A percentile compares a stretch with the other conserved stretches of the same genome.
Conservation (phyloP, 2,797 vertebrate genomes). For the Chromis chromis region DNA sequence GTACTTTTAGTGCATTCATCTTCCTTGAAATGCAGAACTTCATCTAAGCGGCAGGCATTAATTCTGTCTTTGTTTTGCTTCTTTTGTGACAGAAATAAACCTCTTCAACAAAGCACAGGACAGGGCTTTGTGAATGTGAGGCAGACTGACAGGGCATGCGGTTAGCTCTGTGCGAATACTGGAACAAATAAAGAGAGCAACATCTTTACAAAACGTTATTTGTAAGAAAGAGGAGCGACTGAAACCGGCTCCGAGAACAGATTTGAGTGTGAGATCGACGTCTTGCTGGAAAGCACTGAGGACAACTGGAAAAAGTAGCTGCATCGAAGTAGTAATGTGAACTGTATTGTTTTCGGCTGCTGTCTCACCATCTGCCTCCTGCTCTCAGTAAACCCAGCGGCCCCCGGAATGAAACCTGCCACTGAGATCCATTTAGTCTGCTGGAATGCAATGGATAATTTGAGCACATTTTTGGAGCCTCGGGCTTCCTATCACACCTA, state of each 20-base stretch:
- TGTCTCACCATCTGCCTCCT: slow-evolving; percentile 32
- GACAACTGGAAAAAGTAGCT: slow-evolving; percentile 61
- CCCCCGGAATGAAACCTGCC: slow-evolving; percentile 23
- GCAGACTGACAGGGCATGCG: slow-evolving; percentile 73
- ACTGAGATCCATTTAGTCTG: slow-evolving; percentile 28
- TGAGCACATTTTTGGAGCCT: slow-evolving; percentile 29
- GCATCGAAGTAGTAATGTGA: slow-evolving; percentile 73
- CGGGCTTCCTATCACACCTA: slow-evolving; percentile 24
- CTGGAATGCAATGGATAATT: slow-evolving; percentile 40
- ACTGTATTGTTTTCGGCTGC: slow-evolving; percentile 34
- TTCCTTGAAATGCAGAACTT: slow-evolving; percentile 62
- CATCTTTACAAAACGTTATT: slow-evolving; percentile 67
- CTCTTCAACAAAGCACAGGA: slow-evolving; percentile 59
- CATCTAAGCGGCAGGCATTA: slow-evolving; percentile 54
- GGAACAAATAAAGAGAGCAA: slow-evolving; percentile 21
- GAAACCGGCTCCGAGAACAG: slow-evolving; percentile 59
- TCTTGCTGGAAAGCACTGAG: slow-evolving; percentile 73
- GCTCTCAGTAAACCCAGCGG: slow-evolving; percentile 25
- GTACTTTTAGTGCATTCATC: slow-evolving; percentile 62
- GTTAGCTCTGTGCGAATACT: slow-evolving; percentile 53
- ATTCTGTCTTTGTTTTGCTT: slow-evolving; percentile 59
- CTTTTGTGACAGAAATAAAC: slow-evolving; percentile 80
- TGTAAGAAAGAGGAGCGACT: slow-evolving; percentile 72
- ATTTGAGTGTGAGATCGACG: slow-evolving; percentile 49
- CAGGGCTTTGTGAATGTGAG: slow-evolving; percentile 59